These are phyloP conservation scores for Pteropus rufus DNA, from an alignment of 2,797 vertebrate genomes.

Conservation along the genomic window DNA sequence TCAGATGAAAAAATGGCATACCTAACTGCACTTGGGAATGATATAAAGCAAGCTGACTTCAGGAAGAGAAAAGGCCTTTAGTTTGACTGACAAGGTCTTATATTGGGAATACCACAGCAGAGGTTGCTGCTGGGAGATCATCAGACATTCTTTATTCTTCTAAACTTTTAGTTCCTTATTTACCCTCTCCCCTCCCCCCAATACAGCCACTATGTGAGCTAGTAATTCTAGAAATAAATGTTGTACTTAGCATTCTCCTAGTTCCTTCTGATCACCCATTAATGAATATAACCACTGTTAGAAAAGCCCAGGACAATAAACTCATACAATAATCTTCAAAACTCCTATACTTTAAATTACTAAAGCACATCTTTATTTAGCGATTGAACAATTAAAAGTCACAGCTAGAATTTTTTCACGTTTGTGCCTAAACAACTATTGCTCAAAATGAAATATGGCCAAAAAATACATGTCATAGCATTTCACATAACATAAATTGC, in stretches of 20 bases:
- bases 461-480: conserved; percentile 82
- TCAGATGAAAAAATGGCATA: background rate
- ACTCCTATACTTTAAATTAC: conserved; percentile 77
- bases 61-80: background rate
- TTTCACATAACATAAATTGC: conserved; percentile 81
- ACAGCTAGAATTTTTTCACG: conserved; percentile 83
- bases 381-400: conserved; percentile 84
- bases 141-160: background rate
- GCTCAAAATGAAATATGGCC: conserved; percentile 85
- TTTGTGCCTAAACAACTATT: conserved; percentile 84
- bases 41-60: background rate
- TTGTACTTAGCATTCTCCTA: background rate
- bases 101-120: background rate
- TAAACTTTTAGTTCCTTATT: background rate
- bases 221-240: background rate
- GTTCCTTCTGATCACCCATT: background rate
- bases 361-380: conserved; percentile 88
- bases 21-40: background rate
- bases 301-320: background rate
- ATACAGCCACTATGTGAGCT: background rate
- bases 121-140: background rate
- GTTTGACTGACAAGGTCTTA: background rate
- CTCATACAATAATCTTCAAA: conserved; percentile 50
- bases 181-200: background rate
- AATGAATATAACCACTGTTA: background rate